Percentiles rank a stretch among this genome's conserved stretches.
Evolutionary conservation across 2,888 invertebrate species (phyloP).

Genomic region (Macrophya annulata): DNA sequence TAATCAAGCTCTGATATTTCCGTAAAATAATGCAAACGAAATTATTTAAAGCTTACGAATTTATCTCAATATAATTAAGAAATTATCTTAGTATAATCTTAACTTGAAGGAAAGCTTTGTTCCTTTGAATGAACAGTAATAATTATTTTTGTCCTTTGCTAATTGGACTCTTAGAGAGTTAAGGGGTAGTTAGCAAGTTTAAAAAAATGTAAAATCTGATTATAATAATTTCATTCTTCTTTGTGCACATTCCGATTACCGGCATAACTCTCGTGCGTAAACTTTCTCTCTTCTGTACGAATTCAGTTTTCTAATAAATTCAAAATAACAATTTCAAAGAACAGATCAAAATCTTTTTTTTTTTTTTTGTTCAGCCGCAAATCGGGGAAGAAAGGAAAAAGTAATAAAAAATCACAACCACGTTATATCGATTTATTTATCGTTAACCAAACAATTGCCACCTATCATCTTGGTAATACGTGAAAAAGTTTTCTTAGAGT

Average conservation of each 20-base stretch:
- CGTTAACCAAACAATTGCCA: conserved; percentile 42
- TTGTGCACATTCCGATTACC: neutral
- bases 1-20: neutral
- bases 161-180: conserved; percentile 30
- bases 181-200: conserved; percentile 38
- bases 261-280: conserved; percentile 20
- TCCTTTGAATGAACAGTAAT: conserved; percentile 35
- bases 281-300: neutral
- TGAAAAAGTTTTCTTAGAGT: conserved; percentile 26
- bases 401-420: neutral
- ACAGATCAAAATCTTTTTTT: neutral
- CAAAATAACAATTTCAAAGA: neutral
- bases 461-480: conserved; percentile 36
- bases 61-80: conserved; percentile 15
- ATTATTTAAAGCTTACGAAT: conserved; percentile 17
- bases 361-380: neutral
- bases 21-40: conserved; percentile 23
- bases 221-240: conserved; percentile 46
- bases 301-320: neutral
- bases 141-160: conserved; percentile 38
- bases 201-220: conserved; percentile 31
- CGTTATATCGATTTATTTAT: conserved; percentile 1
- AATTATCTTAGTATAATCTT: conserved; percentile 37
- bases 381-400: neutral
- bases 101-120: conserved; percentile 22